Base-by-base conservation (phyloP, 2,113 vertebrate genomes). In the Anoplopoma fimbria region DNA sequence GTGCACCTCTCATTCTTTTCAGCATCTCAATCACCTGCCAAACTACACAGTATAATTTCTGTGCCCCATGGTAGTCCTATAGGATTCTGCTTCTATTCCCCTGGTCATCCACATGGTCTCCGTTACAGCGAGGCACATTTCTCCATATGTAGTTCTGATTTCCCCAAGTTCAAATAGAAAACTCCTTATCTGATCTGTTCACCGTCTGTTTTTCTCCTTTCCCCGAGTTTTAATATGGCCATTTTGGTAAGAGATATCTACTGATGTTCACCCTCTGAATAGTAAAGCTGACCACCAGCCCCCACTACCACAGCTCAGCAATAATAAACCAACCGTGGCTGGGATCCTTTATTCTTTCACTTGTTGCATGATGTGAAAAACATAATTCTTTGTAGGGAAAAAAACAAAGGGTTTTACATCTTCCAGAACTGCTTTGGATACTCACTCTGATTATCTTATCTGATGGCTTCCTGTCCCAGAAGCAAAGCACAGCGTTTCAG, bases 211-310 rank as follows among this genome's bases (percentile, higher is more conserved):
- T 92, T 92, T 87, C 81, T 89, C 77, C 77, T 21, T 90, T 79
- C 58, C 61, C 36, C 38, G 34, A 65, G n/a, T 90, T 90, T 92
- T 91, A 89, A 89, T 90, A 88, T 77, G 82, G 65, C 76, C 80
- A 75, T 82, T 92, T 86, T 88, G 88, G 86, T 91, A 90, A 90
- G 71, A 69, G 89, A 93, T 90, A 87, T 89, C 87, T 85, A 82
- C 77, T 90, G 90, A 90, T 92, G 87, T 87, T 84, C 75, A 78
- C 83, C 89, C 73, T 83, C 88, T 83, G 84, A 76, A 91, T 82
- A 79, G 87, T 88, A 83, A 86, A 85, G 82, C 73, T 82, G 79
- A 88, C 88, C 90, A 86, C 65, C 75, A 57, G 81, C 88, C 87
- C 80, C 85, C 88, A 74, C 87, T 34, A 47, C 74, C 69, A 86